These are phyloP conservation scores for Micromussa lordhowensis DNA, from an alignment of 92 coral and sea anemone genomes.

Conservation along the genomic window DNA sequence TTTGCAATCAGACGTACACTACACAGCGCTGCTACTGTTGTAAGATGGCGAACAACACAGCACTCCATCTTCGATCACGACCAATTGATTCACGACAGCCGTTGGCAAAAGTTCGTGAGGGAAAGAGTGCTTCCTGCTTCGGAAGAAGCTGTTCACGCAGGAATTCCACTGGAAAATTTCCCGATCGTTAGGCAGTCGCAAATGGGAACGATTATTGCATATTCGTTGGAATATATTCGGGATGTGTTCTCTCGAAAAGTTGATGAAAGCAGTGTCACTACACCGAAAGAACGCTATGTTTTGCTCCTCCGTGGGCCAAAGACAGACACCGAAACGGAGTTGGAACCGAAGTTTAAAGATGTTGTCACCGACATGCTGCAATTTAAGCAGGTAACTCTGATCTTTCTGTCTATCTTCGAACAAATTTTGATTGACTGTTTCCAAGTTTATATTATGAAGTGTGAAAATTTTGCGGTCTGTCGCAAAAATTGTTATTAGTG, in stretches of 20 bases:
- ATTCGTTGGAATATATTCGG: constrained; percentile 83
- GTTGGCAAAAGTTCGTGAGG: constrained; percentile 93
- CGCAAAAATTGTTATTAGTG: not conserved
- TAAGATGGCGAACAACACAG: constrained; percentile 77
- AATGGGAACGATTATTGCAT: constrained; percentile 85
- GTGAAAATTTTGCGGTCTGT: not conserved
- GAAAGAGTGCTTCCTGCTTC: constrained; percentile 87
- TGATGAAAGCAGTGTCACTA: constrained; percentile 26
- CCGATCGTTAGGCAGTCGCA: constrained; percentile 89
- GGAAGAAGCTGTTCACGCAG: constrained; percentile 69
- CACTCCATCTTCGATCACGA: constrained; percentile 75
- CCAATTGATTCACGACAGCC: constrained; percentile 67
- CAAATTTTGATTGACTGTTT: constrained; percentile 1
- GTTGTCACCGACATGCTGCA: constrained; percentile 96
- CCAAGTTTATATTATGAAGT: not conserved
- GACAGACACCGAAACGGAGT: constrained; percentile 61
- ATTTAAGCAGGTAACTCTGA: constrained; percentile 87
- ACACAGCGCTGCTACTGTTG: constrained; percentile 65
- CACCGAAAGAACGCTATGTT: constrained; percentile 83
- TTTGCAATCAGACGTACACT: constrained; percentile 67
- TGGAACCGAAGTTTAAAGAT: constrained; percentile 87
- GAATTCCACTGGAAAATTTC: constrained; percentile 81
- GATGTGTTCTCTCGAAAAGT: constrained; percentile 70
- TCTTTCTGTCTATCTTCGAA: not conserved
- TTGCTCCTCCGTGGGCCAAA: constrained; percentile 86